Conservation (phyloP, 2,888 invertebrate species). For the Epirrita christyi region DNA sequence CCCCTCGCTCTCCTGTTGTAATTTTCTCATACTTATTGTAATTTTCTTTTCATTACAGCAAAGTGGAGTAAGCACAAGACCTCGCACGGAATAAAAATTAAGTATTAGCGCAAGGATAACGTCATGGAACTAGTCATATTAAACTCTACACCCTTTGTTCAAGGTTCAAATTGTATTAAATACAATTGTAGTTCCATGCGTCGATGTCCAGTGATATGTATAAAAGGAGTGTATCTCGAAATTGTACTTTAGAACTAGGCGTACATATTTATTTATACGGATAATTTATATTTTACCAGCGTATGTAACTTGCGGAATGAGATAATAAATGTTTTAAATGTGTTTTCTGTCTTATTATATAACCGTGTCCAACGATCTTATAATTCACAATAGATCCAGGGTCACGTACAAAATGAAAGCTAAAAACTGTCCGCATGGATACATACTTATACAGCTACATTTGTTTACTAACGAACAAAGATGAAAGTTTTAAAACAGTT, state of each 20-base stretch:
- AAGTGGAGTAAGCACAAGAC: conserved; percentile 62
- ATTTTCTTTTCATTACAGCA: conserved; percentile 59
- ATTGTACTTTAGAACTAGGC: conserved; percentile 68
- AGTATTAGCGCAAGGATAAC: conserved; percentile 69
- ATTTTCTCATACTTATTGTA: background rate
- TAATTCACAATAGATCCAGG: too few species aligned
- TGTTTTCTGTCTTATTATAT: conserved; percentile 31
- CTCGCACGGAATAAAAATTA: conserved; percentile 47
- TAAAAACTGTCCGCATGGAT: too few species aligned
- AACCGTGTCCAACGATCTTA: too few species aligned
- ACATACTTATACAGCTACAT: too few species aligned
- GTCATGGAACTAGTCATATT: conserved; percentile 20
- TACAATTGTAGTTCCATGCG: conserved; percentile 29
- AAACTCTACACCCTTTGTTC: conserved; percentile 5
- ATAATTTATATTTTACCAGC: conserved; percentile 57
- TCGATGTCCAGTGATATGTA: conserved; percentile 49
- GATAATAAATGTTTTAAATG: conserved; percentile 58
- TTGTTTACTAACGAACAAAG: too few species aligned
- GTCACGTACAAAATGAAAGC: too few species aligned
- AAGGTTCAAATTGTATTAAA: conserved; percentile 26
- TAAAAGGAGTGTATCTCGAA: conserved; percentile 67
- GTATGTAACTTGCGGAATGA: conserved; percentile 54
- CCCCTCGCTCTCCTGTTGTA: too few species aligned
- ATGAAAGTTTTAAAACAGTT: too few species aligned
- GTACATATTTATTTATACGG: conserved; percentile 68